Base-by-base conservation (phyloP, 2,888 invertebrate genomes). In the Apantesis nais region DNA sequence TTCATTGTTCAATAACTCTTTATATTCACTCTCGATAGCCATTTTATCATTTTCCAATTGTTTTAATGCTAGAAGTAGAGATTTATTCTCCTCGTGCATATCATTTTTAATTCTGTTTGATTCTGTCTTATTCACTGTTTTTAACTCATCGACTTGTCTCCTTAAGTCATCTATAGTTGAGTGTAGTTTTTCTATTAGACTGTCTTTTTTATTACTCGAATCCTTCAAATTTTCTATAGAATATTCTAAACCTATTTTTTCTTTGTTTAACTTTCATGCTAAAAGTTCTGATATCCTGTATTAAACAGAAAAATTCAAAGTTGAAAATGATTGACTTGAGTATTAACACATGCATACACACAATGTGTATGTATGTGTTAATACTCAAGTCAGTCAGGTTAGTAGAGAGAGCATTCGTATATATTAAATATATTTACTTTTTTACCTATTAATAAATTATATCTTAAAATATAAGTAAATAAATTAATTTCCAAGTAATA, bases 1-100 rank as follows among this genome's bases (percentile, higher is more conserved):
- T 87, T 96, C 96, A 72, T 91, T 94, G 39, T 87, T 89, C 62
- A 96, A 79, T 52, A 96, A 79, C 75, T 92, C 90, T 79, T 96
- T 96, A 78, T 95, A 96, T 86, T 96, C 95, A 67, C 89, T 88
- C n/a, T 90, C 81, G 25, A 93, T 83, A 22, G 78, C 76, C 71
- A 89, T 88, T 83, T 95, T 95, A 72, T 95, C 95, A 34, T 85
- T 86, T 85, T 96, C 95, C 66, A 95, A 82, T 73, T 93, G 89
- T 74, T 91, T 90, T 2, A 93, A 76, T 22, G 91, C 88, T 48
- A 86, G 74, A 55, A 96, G 74, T 71, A 96, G 88, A 37, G 89
- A 85, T 73, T 95, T 93, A 48, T 91, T 92, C 80, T 96, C 94
- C 74, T 94, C 92, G 62, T 84, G 87, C 34, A 88, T 83, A n/a